Conservation (phyloP, 2,797 vertebrate genomes). For the Melanotaenia trifasciata region DNA sequence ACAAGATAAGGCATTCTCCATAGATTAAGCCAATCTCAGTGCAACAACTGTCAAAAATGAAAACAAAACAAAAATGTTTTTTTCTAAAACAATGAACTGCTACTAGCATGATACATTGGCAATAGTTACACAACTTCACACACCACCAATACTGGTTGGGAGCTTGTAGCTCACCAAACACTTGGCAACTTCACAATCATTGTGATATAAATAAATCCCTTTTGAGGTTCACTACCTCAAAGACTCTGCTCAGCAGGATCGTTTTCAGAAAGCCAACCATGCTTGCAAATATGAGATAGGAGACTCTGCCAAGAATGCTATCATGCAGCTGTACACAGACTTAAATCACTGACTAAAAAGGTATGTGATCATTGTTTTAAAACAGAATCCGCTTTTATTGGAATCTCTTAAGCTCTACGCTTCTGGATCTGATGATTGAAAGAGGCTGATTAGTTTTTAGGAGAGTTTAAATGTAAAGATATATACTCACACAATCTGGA, state of each 20-base stretch:
- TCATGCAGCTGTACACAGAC: conserved; percentile 48
- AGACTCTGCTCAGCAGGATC: conserved; percentile 34
- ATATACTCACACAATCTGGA: conserved; percentile 6
- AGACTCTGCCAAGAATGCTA: conserved; percentile 51
- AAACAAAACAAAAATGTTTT: not conserved
- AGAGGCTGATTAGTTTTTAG: conserved; percentile 44
- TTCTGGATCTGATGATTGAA: conserved; percentile 22
- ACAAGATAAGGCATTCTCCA: conserved; percentile 3
- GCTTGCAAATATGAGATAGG: conserved; percentile 53
- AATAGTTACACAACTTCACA: not conserved
- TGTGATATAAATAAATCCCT: conserved; percentile 37
- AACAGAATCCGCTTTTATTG: conserved; percentile 54
- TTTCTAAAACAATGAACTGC: conserved; percentile 18
- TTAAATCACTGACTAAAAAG: conserved; percentile 57
- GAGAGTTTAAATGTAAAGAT: conserved; percentile 27
- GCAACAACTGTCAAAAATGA: conserved; percentile 14
- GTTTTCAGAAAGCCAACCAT: conserved; percentile 42
- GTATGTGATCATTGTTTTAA: conserved; percentile 69
- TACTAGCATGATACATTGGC: conserved; percentile 12
- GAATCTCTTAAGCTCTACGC: conserved; percentile 39
- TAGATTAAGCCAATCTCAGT: conserved; percentile 12
- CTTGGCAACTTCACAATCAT: conserved; percentile 32
- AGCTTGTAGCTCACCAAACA: conserved; percentile 24
- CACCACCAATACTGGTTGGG: not conserved
- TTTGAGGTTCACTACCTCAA: conserved; percentile 45